Evolutionary conservation across 2,797 vertebrate genomes (phyloP), one percentile per base, ranked within the genome.

Genomic region (Eptatretus atami): DNA sequence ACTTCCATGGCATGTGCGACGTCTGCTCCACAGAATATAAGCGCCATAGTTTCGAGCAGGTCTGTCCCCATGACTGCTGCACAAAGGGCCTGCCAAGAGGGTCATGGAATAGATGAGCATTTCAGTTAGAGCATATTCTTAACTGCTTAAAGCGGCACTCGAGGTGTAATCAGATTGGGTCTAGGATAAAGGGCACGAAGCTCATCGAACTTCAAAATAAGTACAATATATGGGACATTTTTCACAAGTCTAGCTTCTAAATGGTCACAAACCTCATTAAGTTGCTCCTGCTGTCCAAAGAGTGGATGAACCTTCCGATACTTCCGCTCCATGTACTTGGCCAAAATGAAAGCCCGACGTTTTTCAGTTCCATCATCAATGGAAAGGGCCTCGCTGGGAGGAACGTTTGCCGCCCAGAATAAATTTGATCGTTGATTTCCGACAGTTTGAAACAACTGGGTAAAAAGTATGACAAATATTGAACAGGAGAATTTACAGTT

Each of bases 381-480:
- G 72, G 75, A 74, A 67, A 94, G 66, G 52, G 78, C 76, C 53
- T 92, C 82, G 0, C 70, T 24, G 0, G 64, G 3, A 0, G 77
- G 71, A 63, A 81, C 73, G 10, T 66, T 73, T 2, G 77, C 77
- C 0, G 80, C 82, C 90, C 88, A 95, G 75, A 98, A 93, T 1
- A 79, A 77, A 63, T 95, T 98, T 67, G 83, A 86, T 66, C 78
- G 74, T 65, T 90, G 81, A n/a, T 98, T 98, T 3, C 90, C 90
- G 70, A 98, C 71, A 78, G 88, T 70, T 65, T 94, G 92, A 74
- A 98, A 98, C 53, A 96, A 78, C 90, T 95, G 70, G 31, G 31
- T 44, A 44, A 8, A 44, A 44, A 44, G 6, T 44, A 44, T 5
- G 31, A 44, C 31, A 44, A 44, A 44, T 44, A 44, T 44, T 44